Base-by-base conservation (phyloP, 1,140 invertebrate genomes). In the Drosophila bocki region DNA sequence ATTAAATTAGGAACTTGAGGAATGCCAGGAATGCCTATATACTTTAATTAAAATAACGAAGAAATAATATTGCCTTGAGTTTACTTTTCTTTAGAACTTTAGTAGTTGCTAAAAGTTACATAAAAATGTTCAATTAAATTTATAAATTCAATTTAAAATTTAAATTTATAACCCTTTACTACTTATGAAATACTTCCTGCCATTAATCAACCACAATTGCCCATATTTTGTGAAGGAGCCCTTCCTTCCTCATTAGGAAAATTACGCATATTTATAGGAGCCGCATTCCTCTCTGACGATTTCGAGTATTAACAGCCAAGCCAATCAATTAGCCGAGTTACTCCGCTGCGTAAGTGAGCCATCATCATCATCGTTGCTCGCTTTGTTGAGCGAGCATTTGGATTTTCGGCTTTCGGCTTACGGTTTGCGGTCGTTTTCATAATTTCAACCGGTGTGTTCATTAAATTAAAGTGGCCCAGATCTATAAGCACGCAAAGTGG, bases 401-500 rank as follows among this genome's bases (percentile, higher is more conserved):
- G 70, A 71, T 72, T 51, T 45, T 76, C 37, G 47, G 48, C 51
- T 58, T 50, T 59, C 33, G 41, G 48, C 45, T 47, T 48, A 48
- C 22, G 45, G 65, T 57, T 47, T 59, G 75, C 74, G 72, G 65
- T 70, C 75, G 57, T 70, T 78, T 78, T 78, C 75, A 78, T 78
- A 78, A 78, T 78, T 78, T 71, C 65, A 57, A 71, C 59, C 59
- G 71, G 71, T 65, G 71, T 64, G 72, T 81, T 78, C 75, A 83
- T 87, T 83, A 78, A 83, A 88, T 83, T 80, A 70, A 88, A 83
- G 58, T 83, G 80, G 63, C 84, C 80, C 76, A 82, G 76, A 86
- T 86, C 76, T 86, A 86, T 86, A 83, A 68, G 80, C 83, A 86
- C 80, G 76, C 81, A 76, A 80, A 83, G 53, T 87, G 83, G 83